Conservation (phyloP, 2,113 vertebrate species). For the Actinemys pallida region DNA sequence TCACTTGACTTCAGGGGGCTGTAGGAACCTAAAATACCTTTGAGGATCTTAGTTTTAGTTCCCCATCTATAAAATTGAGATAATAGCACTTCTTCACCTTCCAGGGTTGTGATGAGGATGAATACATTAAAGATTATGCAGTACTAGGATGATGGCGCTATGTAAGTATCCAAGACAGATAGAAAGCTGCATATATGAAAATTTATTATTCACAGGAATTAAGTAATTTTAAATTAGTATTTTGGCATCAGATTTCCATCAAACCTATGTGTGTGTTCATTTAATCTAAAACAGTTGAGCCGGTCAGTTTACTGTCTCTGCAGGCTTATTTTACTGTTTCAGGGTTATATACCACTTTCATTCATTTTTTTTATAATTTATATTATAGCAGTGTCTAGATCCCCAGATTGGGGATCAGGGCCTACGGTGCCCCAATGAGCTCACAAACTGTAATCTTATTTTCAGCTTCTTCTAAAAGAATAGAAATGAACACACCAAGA, state of each 20-base stretch:
- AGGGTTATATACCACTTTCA: neutral
- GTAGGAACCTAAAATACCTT: neutral
- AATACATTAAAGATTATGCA: neutral
- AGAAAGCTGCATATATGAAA: neutral
- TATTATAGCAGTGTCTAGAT: neutral
- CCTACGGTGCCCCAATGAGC: rapidly evolving
- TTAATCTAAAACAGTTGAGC: conserved; percentile 16
- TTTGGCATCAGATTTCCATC: neutral
- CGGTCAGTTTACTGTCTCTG: neutral
- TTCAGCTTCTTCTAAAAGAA: neutral
- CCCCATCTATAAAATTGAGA: neutral
- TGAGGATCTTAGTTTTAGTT: neutral
- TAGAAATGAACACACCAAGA: neutral
- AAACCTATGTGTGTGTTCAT: neutral
- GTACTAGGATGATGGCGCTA: neutral
- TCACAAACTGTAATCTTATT: neutral
- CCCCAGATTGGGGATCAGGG: neutral
- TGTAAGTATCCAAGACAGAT: rapidly evolving
- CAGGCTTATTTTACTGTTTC: neutral
- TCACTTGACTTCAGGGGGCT: neutral
- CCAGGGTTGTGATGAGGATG: neutral
- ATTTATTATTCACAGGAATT: rapidly evolving
- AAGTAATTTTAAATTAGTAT: neutral
- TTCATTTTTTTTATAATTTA: neutral
- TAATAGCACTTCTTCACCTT: neutral